These are phyloP conservation scores for Drosophila azteca DNA, from an alignment of 1,140 invertebrate genomes.

Conservation along the genomic window DNA sequence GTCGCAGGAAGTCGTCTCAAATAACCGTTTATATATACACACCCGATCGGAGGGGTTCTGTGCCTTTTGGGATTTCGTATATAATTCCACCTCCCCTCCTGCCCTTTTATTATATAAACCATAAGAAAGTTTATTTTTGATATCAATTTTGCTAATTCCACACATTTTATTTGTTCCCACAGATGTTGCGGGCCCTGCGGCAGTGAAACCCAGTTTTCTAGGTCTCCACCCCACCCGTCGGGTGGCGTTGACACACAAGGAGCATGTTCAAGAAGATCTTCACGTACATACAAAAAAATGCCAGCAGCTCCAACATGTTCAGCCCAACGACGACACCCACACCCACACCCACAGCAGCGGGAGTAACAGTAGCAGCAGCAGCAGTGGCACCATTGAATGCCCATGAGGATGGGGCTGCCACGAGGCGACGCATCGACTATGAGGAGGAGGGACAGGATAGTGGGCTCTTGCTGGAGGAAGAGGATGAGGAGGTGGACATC, in stretches of 20 bases:
- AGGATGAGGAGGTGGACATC: conserved; percentile 4
- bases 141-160: neutral
- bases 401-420: conserved; percentile 15
- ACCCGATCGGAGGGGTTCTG: too few relatives aligned
- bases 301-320: conserved; percentile 73
- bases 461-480: neutral
- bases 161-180: neutral
- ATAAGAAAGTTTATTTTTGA: too few relatives aligned
- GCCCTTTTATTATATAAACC: too few relatives aligned
- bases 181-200: conserved; percentile 40
- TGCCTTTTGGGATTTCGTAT: too few relatives aligned
- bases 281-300: conserved; percentile 83
- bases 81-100: too few relatives aligned
- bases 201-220: conserved; percentile 2
- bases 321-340: conserved; percentile 38
- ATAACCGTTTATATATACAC: too few relatives aligned
- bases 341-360: neutral
- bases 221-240: too few relatives aligned
- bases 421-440: too few relatives aligned
- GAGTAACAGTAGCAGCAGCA: neutral
- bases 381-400: conserved; percentile 16
- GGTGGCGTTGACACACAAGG: conserved; percentile 18
- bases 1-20: too few relatives aligned
- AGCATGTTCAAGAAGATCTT: conserved; percentile 83
- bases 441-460: neutral